These are phyloP conservation scores for Argynnis bischoffii DNA, from an alignment of 2,888 invertebrate species.

Conservation along the genomic window DNA sequence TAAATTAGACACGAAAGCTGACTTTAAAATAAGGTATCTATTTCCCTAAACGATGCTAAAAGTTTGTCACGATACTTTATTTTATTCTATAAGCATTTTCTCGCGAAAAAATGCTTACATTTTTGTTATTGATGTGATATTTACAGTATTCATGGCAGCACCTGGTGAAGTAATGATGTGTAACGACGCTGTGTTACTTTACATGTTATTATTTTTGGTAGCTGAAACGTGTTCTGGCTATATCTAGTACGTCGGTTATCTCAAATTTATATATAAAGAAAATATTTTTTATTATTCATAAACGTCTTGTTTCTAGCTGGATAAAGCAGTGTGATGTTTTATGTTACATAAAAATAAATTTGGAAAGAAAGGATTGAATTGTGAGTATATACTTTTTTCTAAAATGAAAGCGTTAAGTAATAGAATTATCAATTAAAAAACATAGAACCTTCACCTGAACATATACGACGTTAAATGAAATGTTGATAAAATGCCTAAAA, in stretches of 20 bases:
- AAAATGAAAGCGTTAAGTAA: too few species aligned
- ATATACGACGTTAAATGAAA: background rate
- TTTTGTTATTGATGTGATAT: slow-evolving; percentile 50
- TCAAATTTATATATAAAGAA: too few species aligned
- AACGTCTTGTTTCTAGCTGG: too few species aligned
- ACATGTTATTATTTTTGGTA: too few species aligned
- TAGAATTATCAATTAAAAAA: too few species aligned
- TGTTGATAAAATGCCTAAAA: background rate
- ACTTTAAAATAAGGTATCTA: slow-evolving; percentile 26
- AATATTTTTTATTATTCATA: too few species aligned
- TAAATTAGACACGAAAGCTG: slow-evolving; percentile 29
- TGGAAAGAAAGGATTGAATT: too few species aligned
- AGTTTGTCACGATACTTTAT: slow-evolving; percentile 17
- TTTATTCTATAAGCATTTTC: slow-evolving; percentile 13
- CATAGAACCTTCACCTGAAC: too few species aligned
- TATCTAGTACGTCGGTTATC: background rate
- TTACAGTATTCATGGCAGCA: slow-evolving; percentile 74
- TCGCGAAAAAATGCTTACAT: slow-evolving; percentile 25
- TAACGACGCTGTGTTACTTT: too few species aligned
- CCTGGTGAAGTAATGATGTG: slow-evolving; percentile 47
- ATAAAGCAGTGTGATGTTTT: too few species aligned
- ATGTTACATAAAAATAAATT: too few species aligned
- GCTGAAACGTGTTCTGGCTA: background rate
- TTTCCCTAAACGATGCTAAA: slow-evolving; percentile 19
- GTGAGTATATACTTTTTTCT: too few species aligned